Base-by-base conservation (phyloP, 2,113 vertebrate genomes). In the Sprattus sprattus region DNA sequence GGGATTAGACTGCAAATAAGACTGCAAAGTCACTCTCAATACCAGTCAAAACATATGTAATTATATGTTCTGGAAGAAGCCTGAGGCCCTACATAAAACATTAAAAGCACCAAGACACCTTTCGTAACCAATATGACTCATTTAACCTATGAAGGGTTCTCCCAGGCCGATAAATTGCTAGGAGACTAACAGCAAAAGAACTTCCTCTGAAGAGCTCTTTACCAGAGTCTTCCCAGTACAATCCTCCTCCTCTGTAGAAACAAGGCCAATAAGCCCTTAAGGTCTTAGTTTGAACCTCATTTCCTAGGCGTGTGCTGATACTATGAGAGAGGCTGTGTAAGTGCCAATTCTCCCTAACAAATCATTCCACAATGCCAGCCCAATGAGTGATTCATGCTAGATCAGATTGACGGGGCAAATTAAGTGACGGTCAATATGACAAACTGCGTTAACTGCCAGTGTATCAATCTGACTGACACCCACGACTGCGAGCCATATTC, bases 371-470 rank as follows among this genome's bases (percentile, higher is more conserved):
- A 11, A 25, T 28, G 64, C 64, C 64, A 71, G 25, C 67, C 32
- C 67, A 75, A 75, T 75, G 67, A 75, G 67, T 75, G 67, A 75
- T 39, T 75, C 67, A 75, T 32, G 67, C 67, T 75, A 75, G 8
- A 75, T 75, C 67, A 32, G 67, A 75, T 75, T 75, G 67, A 75
- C 67, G 28, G 67, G 67, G 67, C 67, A 75, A 75, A 75, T 75
- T 75, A 75, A 75, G 32, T 32, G 67, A 75, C 67, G 67, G 67
- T 75, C 67, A 32, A 75, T 75, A 75, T 75, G 67, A 75, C 67
- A 75, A 75, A 75, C 67, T 75, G 67, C 11, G 67, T 75, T 75
- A 75, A 75, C 67, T 39, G 28, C 67, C 67, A 32, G 25, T 10
- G 15, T 75, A 75, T 75, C 67, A 75, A 75, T 75, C 67, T 75